Percentiles rank a stretch among this genome's conserved stretches.
phyloP scores from a whole-genome alignment of 2,797 vertebrate species.

The Phyllotis vaccarum region DNA sequence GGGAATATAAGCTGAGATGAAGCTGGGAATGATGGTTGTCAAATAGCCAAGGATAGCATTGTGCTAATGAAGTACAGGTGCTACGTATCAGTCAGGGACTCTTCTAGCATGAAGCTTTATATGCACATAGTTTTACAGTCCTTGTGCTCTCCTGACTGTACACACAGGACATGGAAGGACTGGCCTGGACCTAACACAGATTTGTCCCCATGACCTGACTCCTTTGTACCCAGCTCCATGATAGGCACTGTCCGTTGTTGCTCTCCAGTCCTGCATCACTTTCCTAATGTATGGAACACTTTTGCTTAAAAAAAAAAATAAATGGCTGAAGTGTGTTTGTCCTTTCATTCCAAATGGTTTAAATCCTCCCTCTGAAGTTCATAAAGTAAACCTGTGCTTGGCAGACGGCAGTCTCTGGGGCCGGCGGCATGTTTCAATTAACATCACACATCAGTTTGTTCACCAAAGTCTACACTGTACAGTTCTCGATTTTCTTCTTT shows the following conservation, averaged over 20 bases:
- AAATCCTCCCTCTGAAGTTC: not conserved
- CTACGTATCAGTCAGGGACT: slow-evolving; percentile 25
- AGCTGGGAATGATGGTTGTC: slow-evolving; percentile 29
- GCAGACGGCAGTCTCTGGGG: not conserved
- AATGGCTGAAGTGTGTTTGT: not conserved
- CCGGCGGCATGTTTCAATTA: not conserved
- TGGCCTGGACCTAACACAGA: not conserved
- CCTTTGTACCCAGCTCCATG: fast-evolving
- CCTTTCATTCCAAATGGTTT: not conserved
- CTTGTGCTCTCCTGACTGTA: not conserved
- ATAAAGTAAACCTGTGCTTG: not conserved
- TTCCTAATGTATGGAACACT: not conserved
- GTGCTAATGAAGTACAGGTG: slow-evolving; percentile 45
- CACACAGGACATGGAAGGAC: not conserved
- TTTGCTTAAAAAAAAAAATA: not conserved
- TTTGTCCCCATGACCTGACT: not conserved
- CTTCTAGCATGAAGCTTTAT: not conserved
- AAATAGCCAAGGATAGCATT: slow-evolving; percentile 42
- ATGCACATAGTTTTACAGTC: not conserved
- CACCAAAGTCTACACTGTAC: not conserved
- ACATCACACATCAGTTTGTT: fast-evolving
- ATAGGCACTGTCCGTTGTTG: fast-evolving
- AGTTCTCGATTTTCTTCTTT: slow-evolving; percentile 40
- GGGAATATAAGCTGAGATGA: slow-evolving; percentile 45
- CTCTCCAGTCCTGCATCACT: not conserved